Evolutionary conservation across 2,888 invertebrate genomes (phyloP), one percentile per base, ranked within the genome.

Genomic region (Cynaeus angustus): DNA sequence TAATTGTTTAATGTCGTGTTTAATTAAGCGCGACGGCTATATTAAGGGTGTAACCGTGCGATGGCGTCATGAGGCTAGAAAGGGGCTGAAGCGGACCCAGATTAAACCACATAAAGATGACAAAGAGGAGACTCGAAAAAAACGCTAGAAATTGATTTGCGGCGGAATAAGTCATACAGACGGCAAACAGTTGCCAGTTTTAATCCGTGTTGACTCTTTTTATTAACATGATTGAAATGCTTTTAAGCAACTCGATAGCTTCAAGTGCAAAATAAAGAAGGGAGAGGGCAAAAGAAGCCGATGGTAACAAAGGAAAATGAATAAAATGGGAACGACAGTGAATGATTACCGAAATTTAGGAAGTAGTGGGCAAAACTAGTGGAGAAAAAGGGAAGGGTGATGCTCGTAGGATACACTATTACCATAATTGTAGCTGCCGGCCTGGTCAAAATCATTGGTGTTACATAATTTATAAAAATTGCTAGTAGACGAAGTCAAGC

Each of bases 181-280:
- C 4, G 13, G 43, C 33, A 53, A 43, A 53, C 53, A 64, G 28
- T 43, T 30, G 52, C 7, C 12, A 10, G 30, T 41, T 64, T 53
- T 50, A 50, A 59, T 66, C 66, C 52, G 37, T 67, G 50, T 67
- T 67, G 59, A 59, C 56, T 56, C 56, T 66, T 67, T 67, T 67
- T 67, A 59, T 67, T 67, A 50, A 50, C 50, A 52, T 67, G 67
- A 67, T 67, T 67, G 67, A 67, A 59, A 50, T 52, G 59, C 59
- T 67, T 67, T 67, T 43, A 67, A 67, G 67, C 59, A 67, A 67
- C 59, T 52, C 43, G 67, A 67, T 67, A 67, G 30, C 59, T 59
- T 59, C 50, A 59, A 67, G 67, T 67, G 67, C 67, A 67, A 67
- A 67, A 66, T 66, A 66, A 66, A 59, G 67, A 37, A 33, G 26